Evolutionary conservation across 2,113 vertebrate species (phyloP).

Genomic region (Plecturocebus donacophilus): DNA sequence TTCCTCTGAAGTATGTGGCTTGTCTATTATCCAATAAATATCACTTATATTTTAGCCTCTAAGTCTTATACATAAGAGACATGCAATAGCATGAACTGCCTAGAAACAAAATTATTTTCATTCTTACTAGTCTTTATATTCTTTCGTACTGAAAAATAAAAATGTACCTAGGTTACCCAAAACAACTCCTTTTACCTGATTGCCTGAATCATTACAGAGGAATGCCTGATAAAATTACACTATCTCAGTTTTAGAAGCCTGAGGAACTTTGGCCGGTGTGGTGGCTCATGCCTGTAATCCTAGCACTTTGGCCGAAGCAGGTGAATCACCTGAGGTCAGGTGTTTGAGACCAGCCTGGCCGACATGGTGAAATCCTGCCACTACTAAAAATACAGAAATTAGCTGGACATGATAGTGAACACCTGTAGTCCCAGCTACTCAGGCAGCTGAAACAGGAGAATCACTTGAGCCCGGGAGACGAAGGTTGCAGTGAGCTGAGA

Average conservation of each 20-base stretch:
- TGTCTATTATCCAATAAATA: not conserved
- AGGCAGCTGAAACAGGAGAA: too few species aligned
- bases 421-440: too few species aligned
- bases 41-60: not conserved
- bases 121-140: not conserved
- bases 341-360: too few species aligned
- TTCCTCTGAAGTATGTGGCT: not conserved
- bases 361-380: too few species aligned
- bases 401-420: too few species aligned
- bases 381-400: too few species aligned
- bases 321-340: too few species aligned
- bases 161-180: not conserved
- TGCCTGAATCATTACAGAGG: not conserved
- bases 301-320: too few species aligned
- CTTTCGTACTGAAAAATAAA: slow-evolving; percentile 13
- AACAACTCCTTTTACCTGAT: slow-evolving; percentile 12
- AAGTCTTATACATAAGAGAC: not conserved
- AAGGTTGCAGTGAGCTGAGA: too few species aligned
- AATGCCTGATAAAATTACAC: not conserved
- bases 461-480: too few species aligned
- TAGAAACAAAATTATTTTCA: slow-evolving; percentile 1
- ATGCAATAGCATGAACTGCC: not conserved
- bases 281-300: too few species aligned
- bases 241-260: not conserved
- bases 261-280: not conserved